These are phyloP conservation scores for Myiozetetes cayanensis DNA, from an alignment of 2,113 vertebrate genomes.

Conservation along the genomic window DNA sequence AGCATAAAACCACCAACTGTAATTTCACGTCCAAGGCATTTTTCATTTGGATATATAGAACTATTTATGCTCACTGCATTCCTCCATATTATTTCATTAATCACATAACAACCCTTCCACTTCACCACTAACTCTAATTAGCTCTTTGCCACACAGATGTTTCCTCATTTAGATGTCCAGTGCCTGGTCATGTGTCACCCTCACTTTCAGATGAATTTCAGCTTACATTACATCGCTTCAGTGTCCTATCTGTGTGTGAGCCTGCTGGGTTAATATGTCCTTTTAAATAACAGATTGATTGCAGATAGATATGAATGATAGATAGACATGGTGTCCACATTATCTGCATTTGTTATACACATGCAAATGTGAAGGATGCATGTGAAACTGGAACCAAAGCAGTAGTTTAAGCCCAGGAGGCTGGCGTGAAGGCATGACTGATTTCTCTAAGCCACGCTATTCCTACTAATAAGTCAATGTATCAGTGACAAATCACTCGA, in stretches of 20 bases:
- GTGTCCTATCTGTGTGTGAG: not conserved
- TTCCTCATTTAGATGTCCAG: conserved; percentile 38
- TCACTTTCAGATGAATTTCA: conserved; percentile 29
- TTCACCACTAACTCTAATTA: conserved; percentile 25
- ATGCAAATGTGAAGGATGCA: not conserved
- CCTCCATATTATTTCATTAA: conserved; percentile 51
- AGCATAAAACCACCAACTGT: conserved; percentile 16
- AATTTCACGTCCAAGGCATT: conserved; percentile 42
- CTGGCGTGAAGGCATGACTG: not conserved
- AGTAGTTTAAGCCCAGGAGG: not conserved
- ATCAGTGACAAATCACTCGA: not conserved
- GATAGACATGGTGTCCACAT: not conserved
- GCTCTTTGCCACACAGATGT: conserved; percentile 4
- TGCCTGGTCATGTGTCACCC: conserved; percentile 3
- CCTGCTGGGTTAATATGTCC: conserved; percentile 21
- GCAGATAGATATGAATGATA: not conserved
- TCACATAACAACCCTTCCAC: conserved; percentile 29
- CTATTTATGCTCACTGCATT: conserved; percentile 20
- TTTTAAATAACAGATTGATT: not conserved
- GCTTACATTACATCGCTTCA: not conserved
- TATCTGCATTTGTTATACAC: not conserved
- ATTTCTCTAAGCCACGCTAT: not conserved
- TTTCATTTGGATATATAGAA: conserved; percentile 43
- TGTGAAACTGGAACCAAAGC: not conserved
- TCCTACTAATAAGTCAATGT: not conserved